phyloP scores from a whole-genome alignment of 2,888 invertebrate species.

The Listrodromus nycthemerus region DNA sequence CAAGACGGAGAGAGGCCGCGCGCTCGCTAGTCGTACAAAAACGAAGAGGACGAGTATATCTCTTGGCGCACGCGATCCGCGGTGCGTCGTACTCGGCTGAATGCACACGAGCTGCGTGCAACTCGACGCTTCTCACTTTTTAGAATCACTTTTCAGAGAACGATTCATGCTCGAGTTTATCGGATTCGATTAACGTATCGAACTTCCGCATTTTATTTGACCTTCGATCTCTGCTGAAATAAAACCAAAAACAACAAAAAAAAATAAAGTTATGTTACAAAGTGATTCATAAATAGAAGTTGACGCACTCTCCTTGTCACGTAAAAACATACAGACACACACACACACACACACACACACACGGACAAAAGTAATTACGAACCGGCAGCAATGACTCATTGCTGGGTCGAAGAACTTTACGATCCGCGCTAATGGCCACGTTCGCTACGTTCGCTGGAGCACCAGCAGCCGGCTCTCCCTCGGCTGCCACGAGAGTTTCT shows the following conservation, averaged over 20 bases:
- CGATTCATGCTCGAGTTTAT: background rate
- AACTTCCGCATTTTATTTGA: background rate
- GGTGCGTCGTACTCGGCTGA: conserved; percentile 43
- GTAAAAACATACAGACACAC: conserved; percentile 7
- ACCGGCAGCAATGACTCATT: conserved; percentile 77
- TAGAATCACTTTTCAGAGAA: background rate
- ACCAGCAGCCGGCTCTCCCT: conserved; percentile 26
- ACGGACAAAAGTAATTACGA: conserved; percentile 73
- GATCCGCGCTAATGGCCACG: conserved; percentile 77
- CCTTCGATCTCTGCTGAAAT: background rate
- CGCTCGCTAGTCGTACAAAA: conserved; percentile 22
- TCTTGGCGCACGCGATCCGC: conserved; percentile 65
- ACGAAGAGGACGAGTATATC: conserved; percentile 43
- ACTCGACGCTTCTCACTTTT: background rate
- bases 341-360: background rate
- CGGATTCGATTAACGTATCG: background rate
- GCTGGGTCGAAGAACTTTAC: conserved; percentile 79
- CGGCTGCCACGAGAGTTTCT: conserved; percentile 28
- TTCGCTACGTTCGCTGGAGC: conserved; percentile 55
- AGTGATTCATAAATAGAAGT: conserved; percentile 20
- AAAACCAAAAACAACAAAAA: background rate
- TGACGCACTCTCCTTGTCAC: conserved; percentile 18
- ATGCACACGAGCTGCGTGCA: conserved; percentile 11
- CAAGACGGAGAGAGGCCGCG: conserved; percentile 11
- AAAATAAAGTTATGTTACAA: background rate